Base-by-base conservation (phyloP, 2,888 invertebrate species). In the Sphecodes monilicornis region DNA sequence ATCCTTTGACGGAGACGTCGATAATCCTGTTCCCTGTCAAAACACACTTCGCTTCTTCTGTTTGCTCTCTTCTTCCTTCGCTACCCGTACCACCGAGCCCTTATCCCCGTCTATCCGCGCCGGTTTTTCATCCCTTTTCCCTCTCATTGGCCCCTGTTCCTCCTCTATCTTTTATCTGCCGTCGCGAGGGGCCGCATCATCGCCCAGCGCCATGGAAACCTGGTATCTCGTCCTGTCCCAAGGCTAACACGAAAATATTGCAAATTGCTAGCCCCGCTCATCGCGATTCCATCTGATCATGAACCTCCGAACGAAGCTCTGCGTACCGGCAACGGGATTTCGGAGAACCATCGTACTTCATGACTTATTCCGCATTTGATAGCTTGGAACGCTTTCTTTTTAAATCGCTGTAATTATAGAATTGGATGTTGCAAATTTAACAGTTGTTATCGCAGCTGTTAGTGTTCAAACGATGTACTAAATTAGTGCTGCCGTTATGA, bases 201-300 rank as follows among this genome's bases (percentile, higher is more conserved):
- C 81, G 75, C 60, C 60, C 3, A 54, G 57, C 70, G 10, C 68
- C 50, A 73, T 60, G 87, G 43, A 88, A 91, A 91, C 84, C 11
- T 54, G 86, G 66, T 85, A 88, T 82, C 82, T 86, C 80, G 69
- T 50, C 85, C 84, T 86, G 88, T 88, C 86, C 76, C 83, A 39
- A 69, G 79, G 85, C 89, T 91, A 92, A 92, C 91, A 88, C 85
- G 89, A 92, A 92, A 91, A 92, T 92, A 92, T 91, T 92, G 92
- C 90, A 92, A 91, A 92, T 92, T 92, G 92, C 88, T 87, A 78
- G 87, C 79, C 82, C 54, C 82, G 80, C 76, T 74, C 76, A 68
- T 84, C 76, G 80, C 75, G 80, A 75, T 82, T 86, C 84, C 86
- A 86, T 87, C 90, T 60, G 82, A 70, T 83, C 83, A 80, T 70